Evolutionary conservation across 2,113 vertebrate genomes (phyloP).

Genomic region (Chlamydotis undulata): DNA sequence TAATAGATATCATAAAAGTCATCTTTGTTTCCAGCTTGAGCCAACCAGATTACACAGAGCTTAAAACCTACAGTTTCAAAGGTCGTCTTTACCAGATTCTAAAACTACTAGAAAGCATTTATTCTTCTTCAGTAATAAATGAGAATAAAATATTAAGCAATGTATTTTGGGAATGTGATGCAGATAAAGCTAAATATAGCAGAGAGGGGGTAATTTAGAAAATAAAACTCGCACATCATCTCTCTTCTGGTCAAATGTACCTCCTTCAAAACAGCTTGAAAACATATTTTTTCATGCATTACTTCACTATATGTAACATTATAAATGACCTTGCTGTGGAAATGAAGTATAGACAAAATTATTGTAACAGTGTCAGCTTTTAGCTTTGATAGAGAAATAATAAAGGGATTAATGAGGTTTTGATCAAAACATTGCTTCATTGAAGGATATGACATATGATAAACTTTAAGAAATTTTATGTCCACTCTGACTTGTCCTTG

Average conservation of each 20-base stretch:
- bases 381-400: neutral
- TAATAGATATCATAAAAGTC: neutral
- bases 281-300: neutral
- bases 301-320: neutral
- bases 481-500: neutral
- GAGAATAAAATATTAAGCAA: constrained; percentile 22
- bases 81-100: neutral
- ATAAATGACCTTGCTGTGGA: neutral
- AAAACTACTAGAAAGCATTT: constrained; percentile 1
- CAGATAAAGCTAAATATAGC: neutral
- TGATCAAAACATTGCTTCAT: neutral
- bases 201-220: neutral
- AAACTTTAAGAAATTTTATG: neutral
- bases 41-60: neutral
- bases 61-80: neutral
- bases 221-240: neutral
- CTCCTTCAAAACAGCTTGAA: neutral
- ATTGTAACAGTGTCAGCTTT: neutral
- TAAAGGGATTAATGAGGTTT: neutral
- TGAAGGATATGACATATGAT: neutral
- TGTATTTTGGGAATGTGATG: neutral
- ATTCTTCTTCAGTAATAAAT: constrained; percentile 30
- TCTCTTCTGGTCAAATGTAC: neutral
- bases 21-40: neutral
- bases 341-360: neutral